A percentile compares a stretch with the other conserved stretches of the same genome.
Conservation (phyloP, 1,140 invertebrate genomes). For the Drosophila nannoptera region DNA sequence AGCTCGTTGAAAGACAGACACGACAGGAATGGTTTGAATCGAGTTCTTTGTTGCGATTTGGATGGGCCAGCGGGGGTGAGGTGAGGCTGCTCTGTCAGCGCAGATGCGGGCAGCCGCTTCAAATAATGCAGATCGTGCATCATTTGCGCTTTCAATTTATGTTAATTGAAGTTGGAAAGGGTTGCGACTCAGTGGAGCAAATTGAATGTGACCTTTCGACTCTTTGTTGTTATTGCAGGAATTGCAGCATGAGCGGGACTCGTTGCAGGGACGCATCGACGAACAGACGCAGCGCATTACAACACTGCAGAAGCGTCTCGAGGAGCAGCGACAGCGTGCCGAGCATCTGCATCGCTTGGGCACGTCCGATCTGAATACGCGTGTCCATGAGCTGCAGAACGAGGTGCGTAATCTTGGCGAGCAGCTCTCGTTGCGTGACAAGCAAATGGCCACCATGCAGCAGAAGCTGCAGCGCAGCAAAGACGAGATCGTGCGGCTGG, state of each 20-base stretch:
- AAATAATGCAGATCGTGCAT: constrained; percentile 10
- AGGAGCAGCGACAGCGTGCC: constrained; percentile 86
- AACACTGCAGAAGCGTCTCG: constrained; percentile 86
- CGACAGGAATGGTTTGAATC: constrained; percentile 48
- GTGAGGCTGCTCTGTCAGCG: too few relatives aligned
- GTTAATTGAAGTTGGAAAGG: constrained; percentile 33
- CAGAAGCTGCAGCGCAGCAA: constrained; percentile 77
- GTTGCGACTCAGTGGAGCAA: constrained; percentile 37
- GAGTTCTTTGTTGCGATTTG: constrained; percentile 46
- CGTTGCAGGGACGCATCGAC: constrained; percentile 87
- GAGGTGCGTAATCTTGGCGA: constrained; percentile 82
- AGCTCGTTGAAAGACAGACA: constrained; percentile 40
- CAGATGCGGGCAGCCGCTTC: constrained; percentile 21
- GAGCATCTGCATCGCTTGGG: constrained; percentile 85
- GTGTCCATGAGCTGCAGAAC: constrained; percentile 83
- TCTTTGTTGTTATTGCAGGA: constrained; percentile 81
- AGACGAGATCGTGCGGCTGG: constrained; percentile 78
- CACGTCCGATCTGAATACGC: constrained; percentile 83
- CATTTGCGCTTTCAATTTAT: constrained; percentile 30
- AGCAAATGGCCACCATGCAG: constrained; percentile 80
- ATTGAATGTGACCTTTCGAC: constrained; percentile 6
- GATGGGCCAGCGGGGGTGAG: constrained; percentile 15
- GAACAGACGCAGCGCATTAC: constrained; percentile 90
- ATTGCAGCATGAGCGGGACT: constrained; percentile 87
- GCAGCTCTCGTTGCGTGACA: constrained; percentile 81